phyloP scores from a whole-genome alignment of 2,797 vertebrate genomes.

The Sebastiscus albofasciatus region DNA sequence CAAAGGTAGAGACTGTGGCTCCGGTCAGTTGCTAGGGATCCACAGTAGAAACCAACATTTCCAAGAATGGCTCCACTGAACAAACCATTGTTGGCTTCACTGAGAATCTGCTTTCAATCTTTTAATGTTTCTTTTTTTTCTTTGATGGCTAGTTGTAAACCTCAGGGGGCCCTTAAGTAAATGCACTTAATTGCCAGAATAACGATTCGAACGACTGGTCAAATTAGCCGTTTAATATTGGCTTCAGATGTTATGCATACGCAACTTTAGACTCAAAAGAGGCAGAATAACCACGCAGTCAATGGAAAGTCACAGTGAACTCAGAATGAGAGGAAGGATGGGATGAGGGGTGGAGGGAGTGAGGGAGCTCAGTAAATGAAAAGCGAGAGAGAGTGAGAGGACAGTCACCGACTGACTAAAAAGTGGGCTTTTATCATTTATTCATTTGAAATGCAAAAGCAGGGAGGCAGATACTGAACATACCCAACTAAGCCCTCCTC shows the following conservation, averaged over 20 bases:
- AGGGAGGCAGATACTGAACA: slow-evolving; percentile 67
- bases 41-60: slow-evolving; percentile 13
- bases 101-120: slow-evolving; percentile 16
- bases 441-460: slow-evolving; percentile 83
- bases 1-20: slow-evolving; percentile 6
- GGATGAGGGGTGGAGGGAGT: slow-evolving; percentile 20
- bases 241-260: slow-evolving; percentile 61
- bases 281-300: slow-evolving; percentile 33
- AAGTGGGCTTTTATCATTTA: slow-evolving; percentile 81
- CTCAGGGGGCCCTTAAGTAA: slow-evolving; percentile 36
- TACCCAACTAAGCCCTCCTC: slow-evolving; percentile 65
- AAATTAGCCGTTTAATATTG: slow-evolving; percentile 59
- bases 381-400: slow-evolving; percentile 44
- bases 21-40: slow-evolving; percentile 10
- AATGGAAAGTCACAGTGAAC: slow-evolving; percentile 60
- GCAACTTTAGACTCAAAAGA: slow-evolving; percentile 39
- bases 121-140: slow-evolving; percentile 21
- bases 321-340: slow-evolving; percentile 40
- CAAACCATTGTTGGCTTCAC: slow-evolving; percentile 34
- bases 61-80: slow-evolving; percentile 7
- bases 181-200: slow-evolving; percentile 59
- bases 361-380: slow-evolving; percentile 46
- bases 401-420: slow-evolving; percentile 67
- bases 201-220: slow-evolving; percentile 53
- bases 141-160: slow-evolving; percentile 44